Base-by-base conservation (phyloP, 2,797 vertebrate genomes). In the Pseudomugil gertrudae region DNA sequence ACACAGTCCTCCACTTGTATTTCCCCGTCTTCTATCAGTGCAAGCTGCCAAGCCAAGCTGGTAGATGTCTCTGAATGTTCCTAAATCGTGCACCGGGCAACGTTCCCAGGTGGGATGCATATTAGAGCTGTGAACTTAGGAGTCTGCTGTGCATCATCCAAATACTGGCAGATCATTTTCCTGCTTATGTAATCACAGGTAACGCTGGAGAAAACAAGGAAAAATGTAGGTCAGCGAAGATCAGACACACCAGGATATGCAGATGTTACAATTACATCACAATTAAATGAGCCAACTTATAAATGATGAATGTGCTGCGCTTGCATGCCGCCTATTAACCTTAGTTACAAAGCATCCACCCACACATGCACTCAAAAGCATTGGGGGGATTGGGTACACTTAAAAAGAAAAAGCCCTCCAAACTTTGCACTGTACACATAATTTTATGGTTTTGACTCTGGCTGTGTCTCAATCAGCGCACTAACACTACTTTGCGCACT, bases 191-290 rank as follows among this genome's bases (percentile, higher is more conserved):
- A 24, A 51, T 51, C 11, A 51, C 21, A 14, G 5, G 24, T 51
- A 15, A 26, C 17, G 48, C 17, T 27, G 48, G 13, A 17, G 15
- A 27, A 27, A 24, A 9, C 7, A 2, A 51, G 24, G 14, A 15
- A 26, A 1, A 63, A 54, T 30, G 53, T 10, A 54, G 27, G 52
- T 38, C 10, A 52, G 48, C 32, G 17, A 27, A 63, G 26, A 63
- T 63, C 50, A 63, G 26, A 48, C 36, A 62, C 8, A 51, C 35
- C 26, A 27, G 0, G 23, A 13, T 9, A 51, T 51, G 24, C 24
- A 51, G 33, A 54, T 35, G 27, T 56, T 66, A 57, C 24, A 45
- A 27, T 35, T 65, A 47, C 13, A 33, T 57, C 27, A 47, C 23
- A 56, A 24, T 66, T 66, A 36, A 26, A 45, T 57, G 30, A 66